These are phyloP conservation scores for Psittacula cyanocephala DNA, from an alignment of 2,113 vertebrate species.

Conservation along the genomic window DNA sequence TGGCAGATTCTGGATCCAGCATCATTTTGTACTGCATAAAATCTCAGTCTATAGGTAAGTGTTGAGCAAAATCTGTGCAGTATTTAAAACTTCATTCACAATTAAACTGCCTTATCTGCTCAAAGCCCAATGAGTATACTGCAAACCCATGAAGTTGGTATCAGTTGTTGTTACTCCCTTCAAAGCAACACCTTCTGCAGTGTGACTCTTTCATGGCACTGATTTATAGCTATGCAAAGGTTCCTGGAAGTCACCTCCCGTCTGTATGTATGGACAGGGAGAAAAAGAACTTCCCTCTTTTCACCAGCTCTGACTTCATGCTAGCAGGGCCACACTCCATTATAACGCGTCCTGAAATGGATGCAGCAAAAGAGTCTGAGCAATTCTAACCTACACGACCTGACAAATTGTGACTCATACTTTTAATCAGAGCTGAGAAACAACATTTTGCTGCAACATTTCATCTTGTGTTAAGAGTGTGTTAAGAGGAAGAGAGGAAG, in stretches of 20 bases:
- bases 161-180: too few species aligned
- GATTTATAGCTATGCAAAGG: background rate
- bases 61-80: too few species aligned
- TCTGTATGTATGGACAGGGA: background rate
- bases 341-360: slow-evolving; percentile 4
- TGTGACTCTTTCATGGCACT: too few species aligned
- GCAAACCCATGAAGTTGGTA: too few species aligned
- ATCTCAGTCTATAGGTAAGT: too few species aligned
- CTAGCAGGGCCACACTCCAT: background rate
- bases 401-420: slow-evolving; percentile 47
- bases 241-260: background rate
- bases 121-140: too few species aligned
- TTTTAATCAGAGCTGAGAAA: slow-evolving; percentile 54
- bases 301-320: background rate
- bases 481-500: background rate
- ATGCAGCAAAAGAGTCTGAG: background rate
- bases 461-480: background rate
- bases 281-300: slow-evolving; percentile 29
- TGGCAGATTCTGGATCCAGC: too few species aligned
- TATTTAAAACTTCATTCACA: too few species aligned
- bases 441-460: slow-evolving; percentile 25
- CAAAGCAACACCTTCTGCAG: too few species aligned
- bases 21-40: too few species aligned
- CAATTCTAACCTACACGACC: background rate
- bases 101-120: too few species aligned